phyloP scores from a whole-genome alignment of 2,113 vertebrate species.

The Bombycilla garrulus region DNA sequence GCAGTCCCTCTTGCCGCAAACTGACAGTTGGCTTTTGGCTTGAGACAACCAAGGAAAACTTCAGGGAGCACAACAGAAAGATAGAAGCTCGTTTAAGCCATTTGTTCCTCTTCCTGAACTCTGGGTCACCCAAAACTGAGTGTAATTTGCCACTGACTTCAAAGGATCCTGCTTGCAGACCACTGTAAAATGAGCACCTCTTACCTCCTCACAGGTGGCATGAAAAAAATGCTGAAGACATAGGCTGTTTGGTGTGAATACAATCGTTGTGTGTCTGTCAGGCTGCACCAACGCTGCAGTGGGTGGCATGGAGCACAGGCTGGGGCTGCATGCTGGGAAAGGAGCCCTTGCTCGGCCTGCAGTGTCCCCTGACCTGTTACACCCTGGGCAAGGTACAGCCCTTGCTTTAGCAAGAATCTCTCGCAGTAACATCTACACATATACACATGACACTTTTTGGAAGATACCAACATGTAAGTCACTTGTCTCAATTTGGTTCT shows the following conservation, averaged over 20 bases:
- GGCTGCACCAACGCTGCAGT: accelerated
- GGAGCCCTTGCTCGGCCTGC: background rate
- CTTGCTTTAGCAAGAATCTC: background rate
- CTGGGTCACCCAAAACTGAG: background rate
- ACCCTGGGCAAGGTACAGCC: background rate
- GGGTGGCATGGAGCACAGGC: background rate
- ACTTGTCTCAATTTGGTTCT: background rate
- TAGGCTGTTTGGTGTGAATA: background rate
- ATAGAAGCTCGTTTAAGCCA: background rate
- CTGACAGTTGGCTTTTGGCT: background rate
- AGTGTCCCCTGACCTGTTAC: background rate
- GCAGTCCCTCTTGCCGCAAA: background rate
- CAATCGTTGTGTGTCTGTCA: background rate
- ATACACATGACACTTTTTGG: background rate
- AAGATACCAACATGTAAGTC: background rate
- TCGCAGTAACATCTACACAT: background rate
- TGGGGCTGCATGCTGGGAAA: background rate
- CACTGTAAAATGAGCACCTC: background rate
- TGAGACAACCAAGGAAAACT: background rate
- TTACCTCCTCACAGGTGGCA: background rate
- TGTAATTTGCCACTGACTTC: background rate
- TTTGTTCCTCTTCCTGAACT: background rate
- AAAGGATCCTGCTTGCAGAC: background rate
- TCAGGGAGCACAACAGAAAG: background rate
- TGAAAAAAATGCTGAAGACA: background rate